A percentile compares a stretch with the other conserved stretches of the same genome.
These are phyloP conservation scores for Spheniscus humboldti DNA, from an alignment of 2,797 vertebrate genomes.

Conservation along the genomic window DNA sequence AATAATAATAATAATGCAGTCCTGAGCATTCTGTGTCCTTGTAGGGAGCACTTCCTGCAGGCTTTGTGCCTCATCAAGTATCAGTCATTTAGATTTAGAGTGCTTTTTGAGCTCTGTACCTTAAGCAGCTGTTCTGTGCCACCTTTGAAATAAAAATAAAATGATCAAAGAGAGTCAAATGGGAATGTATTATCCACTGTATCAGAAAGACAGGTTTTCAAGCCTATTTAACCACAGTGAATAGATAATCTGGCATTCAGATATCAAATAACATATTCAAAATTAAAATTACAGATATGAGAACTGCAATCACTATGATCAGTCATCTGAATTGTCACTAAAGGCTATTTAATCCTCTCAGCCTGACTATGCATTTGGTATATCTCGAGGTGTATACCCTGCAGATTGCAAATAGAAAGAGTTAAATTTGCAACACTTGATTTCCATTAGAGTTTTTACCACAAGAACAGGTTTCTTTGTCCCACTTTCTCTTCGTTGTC, in stretches of 20 bases:
- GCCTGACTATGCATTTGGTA: background rate
- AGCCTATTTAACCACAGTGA: background rate
- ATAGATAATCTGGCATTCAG: background rate
- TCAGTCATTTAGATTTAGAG: background rate
- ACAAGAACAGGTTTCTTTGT: background rate
- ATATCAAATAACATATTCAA: background rate
- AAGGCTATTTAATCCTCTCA: background rate
- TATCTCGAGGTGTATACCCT: background rate
- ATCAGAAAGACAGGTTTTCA: background rate
- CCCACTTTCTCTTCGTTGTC: background rate
- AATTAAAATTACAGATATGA: background rate
- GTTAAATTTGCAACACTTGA: background rate
- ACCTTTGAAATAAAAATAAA: background rate
- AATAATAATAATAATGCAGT: background rate
- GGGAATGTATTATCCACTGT: background rate
- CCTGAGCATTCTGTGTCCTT: background rate
- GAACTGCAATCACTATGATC: background rate
- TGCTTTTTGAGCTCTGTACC: background rate
- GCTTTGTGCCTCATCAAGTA: background rate
- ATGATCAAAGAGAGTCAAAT: background rate
- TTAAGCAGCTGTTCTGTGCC: background rate
- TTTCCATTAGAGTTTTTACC: background rate
- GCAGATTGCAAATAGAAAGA: background rate
- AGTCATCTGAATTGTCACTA: background rate
- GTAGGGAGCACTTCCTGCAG: background rate